These are phyloP conservation scores for Acanthosepion lycidas DNA, from an alignment of 2,888 invertebrate species.

Conservation along the genomic window DNA sequence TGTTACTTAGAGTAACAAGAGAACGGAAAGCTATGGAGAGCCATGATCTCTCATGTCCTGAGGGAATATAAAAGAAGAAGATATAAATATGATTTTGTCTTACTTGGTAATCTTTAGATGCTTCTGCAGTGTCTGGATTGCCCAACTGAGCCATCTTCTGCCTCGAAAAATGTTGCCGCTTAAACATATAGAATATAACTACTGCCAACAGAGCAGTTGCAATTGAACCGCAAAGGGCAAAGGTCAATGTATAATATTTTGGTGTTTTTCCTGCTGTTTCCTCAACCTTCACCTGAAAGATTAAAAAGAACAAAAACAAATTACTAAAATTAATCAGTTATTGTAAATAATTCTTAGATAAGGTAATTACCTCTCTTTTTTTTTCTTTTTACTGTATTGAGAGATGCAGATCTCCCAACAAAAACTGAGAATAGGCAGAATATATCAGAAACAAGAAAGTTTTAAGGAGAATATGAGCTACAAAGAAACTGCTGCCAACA, in stretches of 20 bases:
- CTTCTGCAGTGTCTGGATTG: slow-evolving; percentile 82
- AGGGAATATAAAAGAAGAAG: too few relatives aligned
- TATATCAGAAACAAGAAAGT: too few relatives aligned
- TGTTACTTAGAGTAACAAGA: too few relatives aligned
- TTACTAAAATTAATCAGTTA: not conserved
- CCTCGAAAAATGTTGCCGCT: slow-evolving; percentile 84
- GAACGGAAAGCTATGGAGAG: too few relatives aligned
- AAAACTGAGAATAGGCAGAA: too few relatives aligned
- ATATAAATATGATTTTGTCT: not conserved
- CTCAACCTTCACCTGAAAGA: slow-evolving; percentile 42
- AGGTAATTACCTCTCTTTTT: too few relatives aligned
- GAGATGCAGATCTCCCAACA: too few relatives aligned
- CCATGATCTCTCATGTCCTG: too few relatives aligned
- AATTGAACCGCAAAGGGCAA: slow-evolving; percentile 81
- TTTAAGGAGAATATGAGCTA: too few relatives aligned
- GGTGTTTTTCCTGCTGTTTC: slow-evolving; percentile 38
- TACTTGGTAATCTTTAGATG: slow-evolving; percentile 93
- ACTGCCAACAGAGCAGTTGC: slow-evolving; percentile 80
- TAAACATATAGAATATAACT: slow-evolving; percentile 82
- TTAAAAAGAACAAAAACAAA: not conserved
- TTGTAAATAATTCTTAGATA: not conserved
- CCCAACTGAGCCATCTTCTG: slow-evolving; percentile 87
- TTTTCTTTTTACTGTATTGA: too few relatives aligned
- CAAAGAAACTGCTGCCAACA: too few relatives aligned
- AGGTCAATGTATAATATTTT: slow-evolving; percentile 76